phyloP scores from a whole-genome alignment of 2,888 invertebrate species.

The Pandemis cinnamomeana region DNA sequence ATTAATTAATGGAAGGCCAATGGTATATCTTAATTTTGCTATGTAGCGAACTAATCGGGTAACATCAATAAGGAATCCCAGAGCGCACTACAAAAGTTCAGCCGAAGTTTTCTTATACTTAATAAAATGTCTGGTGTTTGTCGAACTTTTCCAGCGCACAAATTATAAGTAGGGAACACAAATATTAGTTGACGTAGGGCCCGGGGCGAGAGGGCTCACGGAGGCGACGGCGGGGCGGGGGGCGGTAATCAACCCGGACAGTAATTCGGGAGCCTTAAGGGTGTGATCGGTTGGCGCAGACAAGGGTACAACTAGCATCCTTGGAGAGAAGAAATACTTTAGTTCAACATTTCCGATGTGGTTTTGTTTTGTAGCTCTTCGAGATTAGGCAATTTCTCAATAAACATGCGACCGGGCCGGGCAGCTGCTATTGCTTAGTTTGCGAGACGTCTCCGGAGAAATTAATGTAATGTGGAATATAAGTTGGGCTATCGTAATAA shows the following conservation, averaged over 20 bases:
- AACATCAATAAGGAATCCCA: conserved; percentile 67
- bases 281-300: conserved; percentile 83
- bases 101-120: conserved; percentile 76
- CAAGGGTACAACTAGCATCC: conserved; percentile 80
- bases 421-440: conserved; percentile 79
- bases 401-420: conserved; percentile 77
- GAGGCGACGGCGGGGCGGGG: conserved; percentile 53
- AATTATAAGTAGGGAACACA: conserved; percentile 82
- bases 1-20: conserved; percentile 53
- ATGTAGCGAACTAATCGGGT: conserved; percentile 64
- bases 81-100: conserved; percentile 69
- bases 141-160: conserved; percentile 78
- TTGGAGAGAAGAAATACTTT: conserved; percentile 83
- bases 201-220: conserved; percentile 56
- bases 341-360: conserved; percentile 82
- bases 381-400: conserved; percentile 82
- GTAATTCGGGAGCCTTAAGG: conserved; percentile 83
- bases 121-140: conserved; percentile 78
- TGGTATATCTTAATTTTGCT: conserved; percentile 58
- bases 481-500: conserved; percentile 73
- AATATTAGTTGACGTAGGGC: conserved; percentile 81
- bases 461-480: conserved; percentile 80
- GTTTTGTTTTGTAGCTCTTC: conserved; percentile 84
- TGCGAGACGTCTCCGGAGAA: conserved; percentile 80
- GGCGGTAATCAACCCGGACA: conserved; percentile 81